phyloP scores from a whole-genome alignment of 2,113 vertebrate genomes.

The Crocuta crocuta region DNA sequence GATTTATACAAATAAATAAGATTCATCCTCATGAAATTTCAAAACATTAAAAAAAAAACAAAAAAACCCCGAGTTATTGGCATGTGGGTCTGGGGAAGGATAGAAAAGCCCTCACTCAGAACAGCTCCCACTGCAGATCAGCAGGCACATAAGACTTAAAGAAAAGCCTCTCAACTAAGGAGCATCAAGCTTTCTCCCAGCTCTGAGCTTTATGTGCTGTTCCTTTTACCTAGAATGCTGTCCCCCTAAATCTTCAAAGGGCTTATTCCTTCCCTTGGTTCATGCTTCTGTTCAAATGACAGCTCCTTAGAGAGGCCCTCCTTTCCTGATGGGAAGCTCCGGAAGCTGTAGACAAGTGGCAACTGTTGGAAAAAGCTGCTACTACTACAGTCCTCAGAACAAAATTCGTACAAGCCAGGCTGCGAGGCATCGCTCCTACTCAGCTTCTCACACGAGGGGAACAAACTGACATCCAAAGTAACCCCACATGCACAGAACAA shows the following conservation, averaged over 20 bases:
- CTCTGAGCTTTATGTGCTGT: background rate
- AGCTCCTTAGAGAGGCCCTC: background rate
- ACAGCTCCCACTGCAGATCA: background rate
- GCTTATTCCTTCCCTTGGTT: background rate
- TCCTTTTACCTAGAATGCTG: background rate
- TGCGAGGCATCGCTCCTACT: background rate
- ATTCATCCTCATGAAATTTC: background rate
- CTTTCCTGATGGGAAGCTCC: background rate
- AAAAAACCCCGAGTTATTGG: background rate
- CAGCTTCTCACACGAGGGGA: background rate
- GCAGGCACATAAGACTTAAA: background rate
- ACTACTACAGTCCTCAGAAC: background rate
- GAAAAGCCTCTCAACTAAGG: background rate
- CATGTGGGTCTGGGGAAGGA: background rate
- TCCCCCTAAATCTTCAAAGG: background rate
- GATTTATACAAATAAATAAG: background rate
- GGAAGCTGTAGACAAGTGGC: background rate
- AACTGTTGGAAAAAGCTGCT: background rate
- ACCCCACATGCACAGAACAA: background rate
- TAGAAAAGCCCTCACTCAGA: background rate
- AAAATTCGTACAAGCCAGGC: no score
- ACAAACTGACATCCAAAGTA: background rate
- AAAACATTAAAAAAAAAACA: background rate
- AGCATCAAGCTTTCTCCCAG: background rate
- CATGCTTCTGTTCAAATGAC: background rate